Conservation (phyloP, 2,113 vertebrate genomes). For the Lophotis ruficrista region DNA sequence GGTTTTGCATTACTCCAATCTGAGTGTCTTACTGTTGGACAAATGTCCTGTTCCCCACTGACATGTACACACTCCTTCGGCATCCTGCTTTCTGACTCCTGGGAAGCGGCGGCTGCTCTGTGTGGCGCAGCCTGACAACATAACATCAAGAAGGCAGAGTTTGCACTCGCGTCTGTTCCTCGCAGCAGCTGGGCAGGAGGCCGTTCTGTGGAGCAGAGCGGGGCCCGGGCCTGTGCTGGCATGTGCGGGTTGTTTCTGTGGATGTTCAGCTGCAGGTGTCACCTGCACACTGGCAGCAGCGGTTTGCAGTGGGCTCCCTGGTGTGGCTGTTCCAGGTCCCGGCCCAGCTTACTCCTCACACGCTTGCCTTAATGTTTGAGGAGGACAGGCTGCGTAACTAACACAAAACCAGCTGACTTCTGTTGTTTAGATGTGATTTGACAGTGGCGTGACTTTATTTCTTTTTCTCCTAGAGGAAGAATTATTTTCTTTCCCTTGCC, state of each 20-base stretch:
- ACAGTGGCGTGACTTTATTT: background rate
- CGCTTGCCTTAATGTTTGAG: background rate
- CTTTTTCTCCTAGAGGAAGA: background rate
- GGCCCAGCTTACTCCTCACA: background rate
- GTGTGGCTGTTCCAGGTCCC: background rate
- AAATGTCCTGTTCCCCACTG: background rate
- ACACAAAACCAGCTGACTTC: background rate
- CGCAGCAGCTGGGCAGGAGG: background rate
- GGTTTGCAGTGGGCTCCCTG: background rate
- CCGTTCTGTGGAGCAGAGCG: background rate
- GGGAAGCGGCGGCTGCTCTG: background rate
- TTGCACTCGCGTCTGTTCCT: background rate
- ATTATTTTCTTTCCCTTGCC: background rate
- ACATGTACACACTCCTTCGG: background rate
- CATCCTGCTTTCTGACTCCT: background rate
- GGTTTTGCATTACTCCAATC: slow-evolving; percentile 34
- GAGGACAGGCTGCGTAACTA: background rate
- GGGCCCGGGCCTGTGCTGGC: background rate
- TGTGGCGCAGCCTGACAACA: background rate
- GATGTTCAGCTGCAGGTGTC: background rate
- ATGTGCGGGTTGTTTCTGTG: background rate
- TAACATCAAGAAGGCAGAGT: background rate
- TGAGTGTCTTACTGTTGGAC: slow-evolving; percentile 8
- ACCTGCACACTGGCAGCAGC: background rate
- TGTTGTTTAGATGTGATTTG: background rate